phyloP scores from a whole-genome alignment of 2,888 invertebrate genomes.

The Megastigmus dorsalis region DNA sequence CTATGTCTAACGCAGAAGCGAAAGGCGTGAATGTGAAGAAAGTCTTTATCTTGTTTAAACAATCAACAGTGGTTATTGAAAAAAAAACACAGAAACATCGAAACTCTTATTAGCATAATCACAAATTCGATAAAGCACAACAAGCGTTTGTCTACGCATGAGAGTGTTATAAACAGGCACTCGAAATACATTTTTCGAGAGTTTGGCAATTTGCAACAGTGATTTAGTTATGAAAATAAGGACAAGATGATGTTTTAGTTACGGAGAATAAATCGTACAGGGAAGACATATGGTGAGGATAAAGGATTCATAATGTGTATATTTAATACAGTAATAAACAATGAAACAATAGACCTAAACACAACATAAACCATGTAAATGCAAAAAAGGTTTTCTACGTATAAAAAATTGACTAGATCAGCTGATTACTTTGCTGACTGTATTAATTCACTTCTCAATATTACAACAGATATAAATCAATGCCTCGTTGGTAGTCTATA shows the following conservation, averaged over 20 bases:
- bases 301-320: background rate
- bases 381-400: slow-evolving; percentile 15
- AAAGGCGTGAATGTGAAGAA: slow-evolving; percentile 27
- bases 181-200: slow-evolving; percentile 12
- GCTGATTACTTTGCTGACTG: background rate
- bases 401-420: background rate
- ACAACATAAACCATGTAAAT: slow-evolving; percentile 29
- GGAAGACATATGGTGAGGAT: background rate
- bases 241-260: background rate
- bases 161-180: background rate
- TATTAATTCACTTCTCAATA: slow-evolving; percentile 18
- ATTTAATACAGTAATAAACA: slow-evolving; percentile 1
- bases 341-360: slow-evolving; percentile 19
- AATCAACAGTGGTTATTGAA: background rate
- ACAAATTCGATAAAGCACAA: slow-evolving; percentile 31
- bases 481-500: background rate
- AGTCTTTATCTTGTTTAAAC: background rate
- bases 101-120: background rate
- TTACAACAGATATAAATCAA: slow-evolving; percentile 8
- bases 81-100: background rate
- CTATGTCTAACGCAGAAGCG: slow-evolving; percentile 21
- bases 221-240: slow-evolving; percentile 21
- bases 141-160: slow-evolving; percentile 31
- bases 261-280: background rate
- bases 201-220: slow-evolving; percentile 9